A percentile compares a stretch with the other conserved stretches of the same genome.
phyloP scores from a whole-genome alignment of 2,888 invertebrate genomes.

The Papilio demoleus region DNA sequence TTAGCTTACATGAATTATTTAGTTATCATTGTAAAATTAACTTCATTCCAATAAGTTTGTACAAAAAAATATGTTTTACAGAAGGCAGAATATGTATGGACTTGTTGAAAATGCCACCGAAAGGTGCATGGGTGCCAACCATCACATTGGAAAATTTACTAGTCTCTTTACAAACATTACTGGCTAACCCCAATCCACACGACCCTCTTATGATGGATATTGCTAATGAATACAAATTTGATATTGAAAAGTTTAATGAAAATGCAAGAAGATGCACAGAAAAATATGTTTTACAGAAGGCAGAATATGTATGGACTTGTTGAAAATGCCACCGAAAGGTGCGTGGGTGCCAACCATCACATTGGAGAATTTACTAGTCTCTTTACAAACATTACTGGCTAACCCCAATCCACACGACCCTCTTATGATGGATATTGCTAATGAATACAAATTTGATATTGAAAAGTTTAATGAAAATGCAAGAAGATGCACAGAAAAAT shows the following conservation, averaged over 20 bases:
- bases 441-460: slow-evolving; percentile 86
- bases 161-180: slow-evolving; percentile 88
- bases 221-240: slow-evolving; percentile 88
- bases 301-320: slow-evolving; percentile 92
- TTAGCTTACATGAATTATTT: too few species aligned
- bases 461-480: slow-evolving; percentile 85
- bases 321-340: slow-evolving; percentile 94
- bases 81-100: slow-evolving; percentile 94
- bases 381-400: slow-evolving; percentile 88
- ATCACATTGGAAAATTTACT: slow-evolving; percentile 88
- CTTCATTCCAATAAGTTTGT: too few species aligned
- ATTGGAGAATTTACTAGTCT: slow-evolving; percentile 88
- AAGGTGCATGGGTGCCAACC: slow-evolving; percentile 89
- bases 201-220: slow-evolving; percentile 93
- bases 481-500: too few species aligned
- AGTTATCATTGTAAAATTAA: too few species aligned
- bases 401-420: slow-evolving; percentile 95
- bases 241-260: slow-evolving; percentile 80
- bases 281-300: slow-evolving; percentile 83
- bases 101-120: slow-evolving; percentile 92
- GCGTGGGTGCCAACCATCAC: slow-evolving; percentile 89
- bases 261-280: slow-evolving; percentile 87
- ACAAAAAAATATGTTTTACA: slow-evolving; percentile 60
- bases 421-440: slow-evolving; percentile 90
- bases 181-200: slow-evolving; percentile 92